Conservation (phyloP, 2,113 vertebrate genomes). For the Clinocottus analis region DNA sequence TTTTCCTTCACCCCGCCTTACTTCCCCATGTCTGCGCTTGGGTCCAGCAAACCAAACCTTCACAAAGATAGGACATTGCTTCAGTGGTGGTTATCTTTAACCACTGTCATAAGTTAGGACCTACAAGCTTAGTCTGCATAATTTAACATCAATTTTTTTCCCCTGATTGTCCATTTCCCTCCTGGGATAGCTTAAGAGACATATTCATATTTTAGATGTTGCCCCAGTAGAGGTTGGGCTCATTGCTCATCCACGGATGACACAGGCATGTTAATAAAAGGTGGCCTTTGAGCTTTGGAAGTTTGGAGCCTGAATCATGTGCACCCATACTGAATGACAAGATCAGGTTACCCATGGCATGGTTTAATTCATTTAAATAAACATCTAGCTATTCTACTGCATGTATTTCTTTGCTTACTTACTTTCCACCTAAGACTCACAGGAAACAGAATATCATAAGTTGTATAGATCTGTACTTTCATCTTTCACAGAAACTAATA, state of each 20-base stretch:
- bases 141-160: constrained; percentile 66
- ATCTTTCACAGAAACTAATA: constrained; percentile 52
- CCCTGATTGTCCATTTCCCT: constrained; percentile 48
- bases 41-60: too few species aligned
- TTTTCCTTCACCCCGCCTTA: too few species aligned
- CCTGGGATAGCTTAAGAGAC: constrained; percentile 59
- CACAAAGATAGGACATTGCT: too few species aligned
- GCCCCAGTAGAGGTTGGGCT: constrained; percentile 52
- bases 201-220: constrained; percentile 74
- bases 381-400: not conserved
- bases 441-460: constrained; percentile 44
- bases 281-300: constrained; percentile 24
- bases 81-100: too few species aligned
- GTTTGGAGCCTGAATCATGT: constrained; percentile 44
- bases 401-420: constrained; percentile 11
- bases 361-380: constrained; percentile 65
- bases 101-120: constrained; percentile 48
- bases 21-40: too few species aligned
- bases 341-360: constrained; percentile 23
- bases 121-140: constrained; percentile 54
- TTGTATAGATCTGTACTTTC: constrained; percentile 36
- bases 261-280: constrained; percentile 57
- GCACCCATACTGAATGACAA: constrained; percentile 40
- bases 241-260: constrained; percentile 66
- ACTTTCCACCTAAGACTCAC: constrained; percentile 27